phyloP scores from a whole-genome alignment of 2,113 vertebrate genomes.

The Aphelocoma coerulescens region DNA sequence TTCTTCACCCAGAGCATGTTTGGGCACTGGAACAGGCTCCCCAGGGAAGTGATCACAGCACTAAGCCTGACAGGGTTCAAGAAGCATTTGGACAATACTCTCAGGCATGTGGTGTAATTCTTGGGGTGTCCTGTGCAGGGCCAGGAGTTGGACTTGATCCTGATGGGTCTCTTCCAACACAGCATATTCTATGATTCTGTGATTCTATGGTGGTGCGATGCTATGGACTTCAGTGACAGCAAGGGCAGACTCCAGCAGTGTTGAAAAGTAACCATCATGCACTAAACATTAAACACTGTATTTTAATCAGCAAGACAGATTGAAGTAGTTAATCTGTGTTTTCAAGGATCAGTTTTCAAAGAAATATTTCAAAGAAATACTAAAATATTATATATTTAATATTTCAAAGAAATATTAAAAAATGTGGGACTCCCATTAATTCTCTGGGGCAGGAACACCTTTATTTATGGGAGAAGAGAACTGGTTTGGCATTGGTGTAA shows the following conservation, averaged over 20 bases:
- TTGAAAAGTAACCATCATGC: not conserved
- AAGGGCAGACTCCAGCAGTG: not conserved
- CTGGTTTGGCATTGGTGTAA: not conserved
- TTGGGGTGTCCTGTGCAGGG: not conserved
- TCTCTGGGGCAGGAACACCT: not conserved
- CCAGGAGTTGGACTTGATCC: not conserved
- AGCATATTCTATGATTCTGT: not conserved
- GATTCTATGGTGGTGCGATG: not conserved
- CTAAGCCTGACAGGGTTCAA: not conserved
- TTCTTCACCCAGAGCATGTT: rapidly evolving
- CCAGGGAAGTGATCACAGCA: no score
- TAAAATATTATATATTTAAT: no score
- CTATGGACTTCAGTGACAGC: not conserved
- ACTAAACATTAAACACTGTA: not conserved
- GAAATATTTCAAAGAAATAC: not conserved
- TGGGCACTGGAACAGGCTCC: not conserved
- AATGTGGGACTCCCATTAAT: not conserved
- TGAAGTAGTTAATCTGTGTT: not conserved
- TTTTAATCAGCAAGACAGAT: not conserved
- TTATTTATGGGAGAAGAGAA: not conserved
- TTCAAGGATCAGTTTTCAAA: not conserved
- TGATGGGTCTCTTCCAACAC: not conserved
- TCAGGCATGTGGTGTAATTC: not conserved
- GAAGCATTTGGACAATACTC: not conserved
- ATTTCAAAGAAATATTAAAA: not conserved